These are phyloP conservation scores for Latheticus oryzae DNA, from an alignment of 2,888 invertebrate species.

Conservation along the genomic window DNA sequence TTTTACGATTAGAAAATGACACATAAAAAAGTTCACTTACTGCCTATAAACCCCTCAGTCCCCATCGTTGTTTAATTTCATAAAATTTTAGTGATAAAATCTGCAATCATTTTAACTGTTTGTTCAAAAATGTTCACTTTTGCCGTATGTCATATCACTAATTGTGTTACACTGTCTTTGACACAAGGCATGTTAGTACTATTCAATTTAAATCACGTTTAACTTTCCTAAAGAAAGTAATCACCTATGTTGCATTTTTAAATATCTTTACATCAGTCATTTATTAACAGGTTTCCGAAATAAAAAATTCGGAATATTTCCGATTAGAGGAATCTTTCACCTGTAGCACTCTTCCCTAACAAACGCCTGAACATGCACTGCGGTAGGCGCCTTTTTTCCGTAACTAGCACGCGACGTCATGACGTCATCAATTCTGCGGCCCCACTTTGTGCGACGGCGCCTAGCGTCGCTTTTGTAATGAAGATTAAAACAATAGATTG, in stretches of 20 bases:
- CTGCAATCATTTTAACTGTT: too few species aligned
- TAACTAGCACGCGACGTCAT: slow-evolving; percentile 42
- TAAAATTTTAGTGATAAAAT: too few species aligned
- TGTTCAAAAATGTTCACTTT: too few species aligned
- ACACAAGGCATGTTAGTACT: too few species aligned
- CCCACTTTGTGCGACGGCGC: slow-evolving; percentile 36
- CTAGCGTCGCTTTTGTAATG: slow-evolving; percentile 30
- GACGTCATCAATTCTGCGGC: slow-evolving; percentile 39
- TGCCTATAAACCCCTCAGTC: too few species aligned
- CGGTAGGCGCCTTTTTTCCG: slow-evolving; percentile 33
- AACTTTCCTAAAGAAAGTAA: slow-evolving; percentile 24
- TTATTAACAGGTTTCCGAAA: too few species aligned
- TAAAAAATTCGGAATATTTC: too few species aligned
- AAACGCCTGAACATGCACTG: slow-evolving; percentile 35
- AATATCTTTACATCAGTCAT: slow-evolving; percentile 2
- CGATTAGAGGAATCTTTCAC: neutral
- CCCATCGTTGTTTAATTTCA: too few species aligned
- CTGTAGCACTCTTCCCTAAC: slow-evolving; percentile 21
- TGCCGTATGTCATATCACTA: slow-evolving; percentile 3
- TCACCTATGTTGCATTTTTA: slow-evolving; percentile 36
- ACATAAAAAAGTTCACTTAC: too few species aligned
- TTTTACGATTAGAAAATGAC: too few species aligned
- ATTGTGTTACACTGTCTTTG: too few species aligned
- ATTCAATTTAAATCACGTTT: slow-evolving; percentile 17
- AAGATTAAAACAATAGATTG: slow-evolving; percentile 34